These are phyloP conservation scores for Petrocephalus zakoni DNA, from an alignment of 2,113 vertebrate genomes.

Conservation along the genomic window DNA sequence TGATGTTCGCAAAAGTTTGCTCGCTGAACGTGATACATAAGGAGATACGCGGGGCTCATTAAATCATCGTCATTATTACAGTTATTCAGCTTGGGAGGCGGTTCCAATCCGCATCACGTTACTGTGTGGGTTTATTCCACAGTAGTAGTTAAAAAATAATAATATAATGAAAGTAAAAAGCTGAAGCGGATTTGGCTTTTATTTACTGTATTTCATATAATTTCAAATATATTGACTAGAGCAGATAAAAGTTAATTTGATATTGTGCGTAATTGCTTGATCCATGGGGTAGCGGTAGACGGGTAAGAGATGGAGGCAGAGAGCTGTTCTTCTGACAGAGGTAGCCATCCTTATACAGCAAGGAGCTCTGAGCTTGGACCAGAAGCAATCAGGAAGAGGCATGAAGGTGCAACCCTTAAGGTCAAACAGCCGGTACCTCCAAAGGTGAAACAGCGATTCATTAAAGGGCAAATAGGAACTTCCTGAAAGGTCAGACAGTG, in stretches of 20 bases:
- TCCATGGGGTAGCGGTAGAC: neutral
- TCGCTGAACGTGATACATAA: neutral
- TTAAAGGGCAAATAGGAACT: neutral
- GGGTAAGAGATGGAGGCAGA: neutral
- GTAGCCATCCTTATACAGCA: neutral
- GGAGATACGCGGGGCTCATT: neutral
- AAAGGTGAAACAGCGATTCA: neutral
- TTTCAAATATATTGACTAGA: neutral
- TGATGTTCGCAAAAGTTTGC: neutral
- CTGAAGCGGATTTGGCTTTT: neutral
- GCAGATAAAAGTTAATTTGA: neutral
- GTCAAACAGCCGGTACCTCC: neutral
- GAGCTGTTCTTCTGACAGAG: neutral
- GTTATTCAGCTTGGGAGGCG: neutral
- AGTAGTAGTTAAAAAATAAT: neutral
- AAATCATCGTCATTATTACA: neutral
- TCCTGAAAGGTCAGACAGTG: neutral
- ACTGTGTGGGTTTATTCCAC: neutral
- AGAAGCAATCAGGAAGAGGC: neutral
- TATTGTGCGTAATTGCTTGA: neutral
- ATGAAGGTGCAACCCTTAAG: neutral
- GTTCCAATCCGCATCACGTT: neutral
- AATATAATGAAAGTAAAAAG: neutral
- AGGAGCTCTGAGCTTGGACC: neutral
- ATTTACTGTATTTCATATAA: neutral